These are phyloP conservation scores for Bombus confusus DNA, from an alignment of 1,140 invertebrate genomes.

Conservation along the genomic window DNA sequence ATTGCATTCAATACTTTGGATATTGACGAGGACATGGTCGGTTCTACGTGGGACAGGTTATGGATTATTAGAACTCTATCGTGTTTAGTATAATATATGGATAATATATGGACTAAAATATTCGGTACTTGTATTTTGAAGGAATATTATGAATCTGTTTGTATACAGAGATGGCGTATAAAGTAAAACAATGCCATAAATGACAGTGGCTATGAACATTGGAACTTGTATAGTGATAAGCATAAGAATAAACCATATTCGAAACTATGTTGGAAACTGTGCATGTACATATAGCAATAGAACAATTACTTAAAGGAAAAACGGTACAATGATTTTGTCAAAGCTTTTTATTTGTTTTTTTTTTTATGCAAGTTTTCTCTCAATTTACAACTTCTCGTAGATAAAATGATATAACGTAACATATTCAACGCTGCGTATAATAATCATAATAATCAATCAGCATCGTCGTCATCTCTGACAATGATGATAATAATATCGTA, in stretches of 20 bases:
- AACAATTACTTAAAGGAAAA: background rate
- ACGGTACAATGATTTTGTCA: constrained; percentile 32
- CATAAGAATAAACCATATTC: no score
- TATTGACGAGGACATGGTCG: background rate
- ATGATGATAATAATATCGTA: constrained; percentile 72
- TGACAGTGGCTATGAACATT: no score
- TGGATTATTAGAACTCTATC: no score
- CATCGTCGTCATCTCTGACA: constrained; percentile 58
- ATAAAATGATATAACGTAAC: constrained; percentile 78
- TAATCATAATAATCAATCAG: constrained; percentile 74
- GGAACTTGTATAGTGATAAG: no score
- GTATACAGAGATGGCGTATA: background rate
- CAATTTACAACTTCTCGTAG: constrained; percentile 76
- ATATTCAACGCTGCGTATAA: constrained; percentile 75
- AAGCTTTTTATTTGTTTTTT: constrained; percentile 67
- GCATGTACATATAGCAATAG: no score
- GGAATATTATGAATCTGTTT: no score
- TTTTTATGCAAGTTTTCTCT: constrained; percentile 69
- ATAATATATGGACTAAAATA: no score
- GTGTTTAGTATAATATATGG: no score
- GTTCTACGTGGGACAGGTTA: no score
- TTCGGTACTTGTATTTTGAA: no score
- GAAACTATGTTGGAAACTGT: background rate
- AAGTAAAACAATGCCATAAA: background rate
- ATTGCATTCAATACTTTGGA: no score